Evolutionary conservation across 2,113 vertebrate species (phyloP).

Genomic region (Tichodroma muraria): DNA sequence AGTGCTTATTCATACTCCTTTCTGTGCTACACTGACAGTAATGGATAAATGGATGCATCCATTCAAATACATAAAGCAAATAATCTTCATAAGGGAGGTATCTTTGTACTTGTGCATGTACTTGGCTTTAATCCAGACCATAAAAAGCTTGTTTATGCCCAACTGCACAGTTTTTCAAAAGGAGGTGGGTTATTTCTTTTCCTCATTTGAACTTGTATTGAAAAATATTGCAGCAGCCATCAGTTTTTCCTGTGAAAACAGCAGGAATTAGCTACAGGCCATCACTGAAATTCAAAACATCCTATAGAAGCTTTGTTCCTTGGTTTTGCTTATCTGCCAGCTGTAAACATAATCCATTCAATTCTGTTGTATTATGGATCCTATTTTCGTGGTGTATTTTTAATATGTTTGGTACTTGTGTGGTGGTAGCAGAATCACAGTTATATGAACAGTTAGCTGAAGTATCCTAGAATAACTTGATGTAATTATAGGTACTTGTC

Average conservation of each 20-base stretch:
- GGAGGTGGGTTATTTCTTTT: conserved; percentile 43
- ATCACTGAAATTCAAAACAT: conserved; percentile 47
- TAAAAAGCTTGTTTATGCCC: conserved; percentile 40
- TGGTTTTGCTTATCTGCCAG: conserved; percentile 46
- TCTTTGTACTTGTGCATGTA: neutral
- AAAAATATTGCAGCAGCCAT: conserved; percentile 37
- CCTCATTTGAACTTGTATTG: conserved; percentile 34
- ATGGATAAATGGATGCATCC: neutral
- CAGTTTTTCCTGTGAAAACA: conserved; percentile 46
- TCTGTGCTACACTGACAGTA: neutral
- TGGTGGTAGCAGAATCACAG: neutral
- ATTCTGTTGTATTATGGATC: neutral
- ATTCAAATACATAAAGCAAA: neutral
- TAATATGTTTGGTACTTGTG: neutral
- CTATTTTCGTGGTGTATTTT: conserved; percentile 27
- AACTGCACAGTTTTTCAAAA: conserved; percentile 13
- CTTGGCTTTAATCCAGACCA: neutral
- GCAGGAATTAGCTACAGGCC: conserved; percentile 48
- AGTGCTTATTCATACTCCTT: neutral
- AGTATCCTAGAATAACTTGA: neutral
- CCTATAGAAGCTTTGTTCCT: conserved; percentile 20
- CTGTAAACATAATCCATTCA: conserved; percentile 33
- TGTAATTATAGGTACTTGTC: conserved; percentile 1
- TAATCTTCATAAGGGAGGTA: neutral
- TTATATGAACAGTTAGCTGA: neutral